A percentile compares a stretch with the other conserved stretches of the same genome.
Evolutionary conservation across 2,888 invertebrate genomes (phyloP).

Genomic region (Synergus umbraculus): DNA sequence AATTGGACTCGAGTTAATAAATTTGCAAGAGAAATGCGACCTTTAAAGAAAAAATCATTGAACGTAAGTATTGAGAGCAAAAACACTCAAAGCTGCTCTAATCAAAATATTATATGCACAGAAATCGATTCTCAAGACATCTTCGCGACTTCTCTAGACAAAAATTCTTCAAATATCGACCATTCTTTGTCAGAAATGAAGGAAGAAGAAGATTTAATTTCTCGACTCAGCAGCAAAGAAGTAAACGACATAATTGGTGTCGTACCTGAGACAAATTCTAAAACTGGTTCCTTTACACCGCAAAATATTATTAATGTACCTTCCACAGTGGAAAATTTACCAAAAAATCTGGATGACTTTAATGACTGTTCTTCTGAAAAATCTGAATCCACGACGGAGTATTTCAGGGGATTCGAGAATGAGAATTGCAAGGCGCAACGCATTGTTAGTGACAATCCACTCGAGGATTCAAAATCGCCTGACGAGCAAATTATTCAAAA

Average conservation of each 20-base stretch:
- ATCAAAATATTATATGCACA: neutral
- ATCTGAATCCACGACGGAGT: neutral
- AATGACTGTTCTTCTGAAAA: neutral
- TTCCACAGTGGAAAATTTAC: too few species aligned
- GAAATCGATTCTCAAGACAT: neutral
- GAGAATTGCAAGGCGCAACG: neutral
- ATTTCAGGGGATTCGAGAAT: neutral
- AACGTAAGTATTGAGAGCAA: neutral
- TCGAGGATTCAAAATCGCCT: neutral
- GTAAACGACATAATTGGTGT: neutral
- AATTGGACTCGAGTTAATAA: neutral
- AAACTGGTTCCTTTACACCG: neutral
- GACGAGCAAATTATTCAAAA: neutral
- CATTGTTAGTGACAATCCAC: neutral
- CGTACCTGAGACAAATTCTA: neutral
- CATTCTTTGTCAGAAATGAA: neutral
- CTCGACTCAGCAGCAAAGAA: slow-evolving; percentile 2
- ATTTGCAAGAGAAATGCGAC: neutral
- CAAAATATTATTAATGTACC: neutral
- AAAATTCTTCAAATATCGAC: neutral
- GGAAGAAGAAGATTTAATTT: neutral
- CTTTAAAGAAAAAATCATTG: neutral
- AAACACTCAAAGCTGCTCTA: neutral
- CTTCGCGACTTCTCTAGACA: neutral
- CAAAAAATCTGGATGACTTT: too few species aligned